Evolutionary conservation across 1,140 invertebrate genomes (phyloP).

Genomic region (Acyrthosiphon pisum): DNA sequence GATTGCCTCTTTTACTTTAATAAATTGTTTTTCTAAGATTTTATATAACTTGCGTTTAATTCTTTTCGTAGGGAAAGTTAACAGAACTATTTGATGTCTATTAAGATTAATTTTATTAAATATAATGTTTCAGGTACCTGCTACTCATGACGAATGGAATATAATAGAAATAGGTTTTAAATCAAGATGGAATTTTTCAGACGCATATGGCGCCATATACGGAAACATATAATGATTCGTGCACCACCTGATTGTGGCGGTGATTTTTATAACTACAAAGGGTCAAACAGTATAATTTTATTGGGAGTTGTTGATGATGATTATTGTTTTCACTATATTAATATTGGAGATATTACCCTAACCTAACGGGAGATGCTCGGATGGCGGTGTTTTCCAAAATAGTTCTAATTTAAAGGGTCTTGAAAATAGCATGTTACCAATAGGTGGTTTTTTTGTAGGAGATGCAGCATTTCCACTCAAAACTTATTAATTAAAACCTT

Average conservation of each 20-base stretch:
- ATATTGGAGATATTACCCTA: too few species aligned
- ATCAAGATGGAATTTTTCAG: conserved; percentile 10
- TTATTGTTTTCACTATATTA: conserved; percentile 49
- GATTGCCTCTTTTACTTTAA: too few species aligned
- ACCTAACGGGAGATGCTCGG: conserved; percentile 57
- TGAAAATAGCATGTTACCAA: conserved; percentile 18
- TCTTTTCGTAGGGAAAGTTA: too few species aligned
- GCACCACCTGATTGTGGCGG: conserved; percentile 56
- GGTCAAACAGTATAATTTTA: conserved; percentile 52
- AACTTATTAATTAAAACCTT: conserved; percentile 62
- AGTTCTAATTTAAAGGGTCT: not conserved
- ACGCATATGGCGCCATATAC: conserved; percentile 18
- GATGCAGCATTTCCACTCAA: conserved; percentile 65
- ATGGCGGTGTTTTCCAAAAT: conserved; percentile 51
- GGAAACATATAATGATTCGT: conserved; percentile 57
- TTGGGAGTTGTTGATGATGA: conserved; percentile 52
- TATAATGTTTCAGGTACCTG: not conserved
- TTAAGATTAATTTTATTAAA: too few species aligned
- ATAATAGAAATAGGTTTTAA: conserved; percentile 40
- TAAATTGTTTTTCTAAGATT: too few species aligned
- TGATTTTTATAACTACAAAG: conserved; percentile 59
- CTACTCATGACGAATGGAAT: conserved; percentile 59
- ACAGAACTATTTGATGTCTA: too few species aligned
- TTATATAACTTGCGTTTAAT: too few species aligned
- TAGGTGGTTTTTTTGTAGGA: conserved; percentile 58